These are phyloP conservation scores for Pycnonotus jocosus DNA, from an alignment of 2,113 vertebrate species.

Conservation along the genomic window DNA sequence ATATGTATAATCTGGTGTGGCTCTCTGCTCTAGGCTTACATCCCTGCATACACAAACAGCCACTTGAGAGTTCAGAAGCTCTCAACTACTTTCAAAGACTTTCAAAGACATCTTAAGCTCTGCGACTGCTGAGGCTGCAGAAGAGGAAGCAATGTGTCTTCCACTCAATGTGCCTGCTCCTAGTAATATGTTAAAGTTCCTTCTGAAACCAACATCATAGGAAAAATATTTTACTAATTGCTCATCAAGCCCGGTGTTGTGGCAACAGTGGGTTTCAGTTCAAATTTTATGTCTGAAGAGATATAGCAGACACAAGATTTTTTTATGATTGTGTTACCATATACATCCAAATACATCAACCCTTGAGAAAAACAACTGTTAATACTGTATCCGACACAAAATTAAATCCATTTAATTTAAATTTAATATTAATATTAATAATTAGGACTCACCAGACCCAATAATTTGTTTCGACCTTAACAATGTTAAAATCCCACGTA, in stretches of 20 bases:
- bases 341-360: neutral
- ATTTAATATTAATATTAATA: neutral
- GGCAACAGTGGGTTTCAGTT: neutral
- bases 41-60: neutral
- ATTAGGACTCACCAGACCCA: neutral
- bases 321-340: neutral
- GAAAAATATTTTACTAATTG: neutral
- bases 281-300: neutral
- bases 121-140: neutral
- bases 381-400: neutral
- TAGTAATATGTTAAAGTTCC: neutral
- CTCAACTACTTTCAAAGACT: neutral
- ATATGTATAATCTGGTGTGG: neutral
- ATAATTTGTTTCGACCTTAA: neutral
- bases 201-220: neutral
- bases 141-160: neutral
- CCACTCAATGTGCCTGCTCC: neutral
- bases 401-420: neutral
- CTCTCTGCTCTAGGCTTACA: neutral
- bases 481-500: neutral
- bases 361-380: neutral
- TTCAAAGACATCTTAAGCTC: neutral
- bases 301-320: neutral
- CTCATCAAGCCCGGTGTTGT: neutral
- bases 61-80: neutral